Percentiles rank a stretch among this genome's conserved stretches.
Evolutionary conservation across 92 coral and sea anemone species (phyloP).

Genomic region (Umimayanthus kanabou): DNA sequence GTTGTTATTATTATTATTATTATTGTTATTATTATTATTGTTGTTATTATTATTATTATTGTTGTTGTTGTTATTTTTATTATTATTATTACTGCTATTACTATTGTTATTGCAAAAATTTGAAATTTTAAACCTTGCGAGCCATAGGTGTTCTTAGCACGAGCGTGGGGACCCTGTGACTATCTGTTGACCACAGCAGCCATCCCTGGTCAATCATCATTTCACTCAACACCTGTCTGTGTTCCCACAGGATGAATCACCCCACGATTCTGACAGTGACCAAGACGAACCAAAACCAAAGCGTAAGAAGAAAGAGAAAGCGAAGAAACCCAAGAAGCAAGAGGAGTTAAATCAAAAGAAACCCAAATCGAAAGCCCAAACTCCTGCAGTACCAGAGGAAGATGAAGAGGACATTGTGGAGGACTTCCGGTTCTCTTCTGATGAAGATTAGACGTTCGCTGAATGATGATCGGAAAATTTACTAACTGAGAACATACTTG

Average conservation of each 20-base stretch:
- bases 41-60: too few species aligned
- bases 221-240: background rate
- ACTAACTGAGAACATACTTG: too few species aligned
- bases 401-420: constrained; percentile 82
- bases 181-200: too few species aligned
- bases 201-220: background rate
- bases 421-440: constrained; percentile 88
- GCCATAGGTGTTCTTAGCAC: too few species aligned
- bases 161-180: too few species aligned
- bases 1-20: too few species aligned
- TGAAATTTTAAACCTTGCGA: too few species aligned
- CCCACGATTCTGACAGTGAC: constrained; percentile 49
- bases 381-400: constrained; percentile 14
- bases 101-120: too few species aligned
- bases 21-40: too few species aligned
- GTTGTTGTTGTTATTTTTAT: too few species aligned
- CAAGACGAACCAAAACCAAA: constrained; percentile 54
- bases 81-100: too few species aligned
- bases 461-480: background rate
- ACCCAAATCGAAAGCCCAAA: constrained; percentile 35
- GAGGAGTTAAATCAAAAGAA: constrained; percentile 42
- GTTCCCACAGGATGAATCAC: constrained; percentile 7
- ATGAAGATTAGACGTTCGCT: constrained; percentile 58
- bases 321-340: constrained; percentile 49
- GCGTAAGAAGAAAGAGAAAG: constrained; percentile 46